Conservation (phyloP, 2,113 vertebrate genomes). For the Odontophorus gujanensis region DNA sequence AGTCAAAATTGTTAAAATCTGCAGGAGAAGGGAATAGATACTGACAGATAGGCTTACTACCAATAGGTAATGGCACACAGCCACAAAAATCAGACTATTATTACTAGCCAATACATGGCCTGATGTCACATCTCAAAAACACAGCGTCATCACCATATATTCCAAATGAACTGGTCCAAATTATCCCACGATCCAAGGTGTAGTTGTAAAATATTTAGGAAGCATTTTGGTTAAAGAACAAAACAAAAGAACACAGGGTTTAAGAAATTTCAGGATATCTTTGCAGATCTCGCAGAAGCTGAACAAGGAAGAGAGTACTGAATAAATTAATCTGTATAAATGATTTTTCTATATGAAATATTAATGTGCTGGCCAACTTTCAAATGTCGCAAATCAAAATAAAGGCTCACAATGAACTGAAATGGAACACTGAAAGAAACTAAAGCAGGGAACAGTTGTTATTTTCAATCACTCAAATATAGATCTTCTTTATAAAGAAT, state of each 20-base stretch:
- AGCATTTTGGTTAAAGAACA: background rate
- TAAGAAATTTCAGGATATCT: background rate
- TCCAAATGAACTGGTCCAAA: background rate
- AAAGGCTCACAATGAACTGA: background rate
- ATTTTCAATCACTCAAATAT: constrained; percentile 23
- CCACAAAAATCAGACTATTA: background rate
- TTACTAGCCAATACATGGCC: background rate
- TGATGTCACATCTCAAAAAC: background rate
- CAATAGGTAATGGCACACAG: background rate
- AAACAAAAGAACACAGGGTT: rapidly evolving
- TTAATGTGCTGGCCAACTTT: background rate
- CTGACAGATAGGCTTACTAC: background rate
- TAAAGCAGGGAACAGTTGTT: background rate
- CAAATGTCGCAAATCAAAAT: background rate
- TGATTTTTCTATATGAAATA: background rate
- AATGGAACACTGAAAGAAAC: background rate
- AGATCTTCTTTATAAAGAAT: constrained; percentile 49
- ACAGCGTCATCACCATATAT: no score
- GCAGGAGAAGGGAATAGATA: background rate
- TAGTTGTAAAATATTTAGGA: background rate
- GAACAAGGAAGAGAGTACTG: background rate
- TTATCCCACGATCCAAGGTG: background rate
- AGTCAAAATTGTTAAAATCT: background rate
- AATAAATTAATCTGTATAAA: background rate
- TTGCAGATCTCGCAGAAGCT: background rate